Evolutionary conservation across 2,113 vertebrate genomes (phyloP).

Genomic region (Isurus oxyrinchus): DNA sequence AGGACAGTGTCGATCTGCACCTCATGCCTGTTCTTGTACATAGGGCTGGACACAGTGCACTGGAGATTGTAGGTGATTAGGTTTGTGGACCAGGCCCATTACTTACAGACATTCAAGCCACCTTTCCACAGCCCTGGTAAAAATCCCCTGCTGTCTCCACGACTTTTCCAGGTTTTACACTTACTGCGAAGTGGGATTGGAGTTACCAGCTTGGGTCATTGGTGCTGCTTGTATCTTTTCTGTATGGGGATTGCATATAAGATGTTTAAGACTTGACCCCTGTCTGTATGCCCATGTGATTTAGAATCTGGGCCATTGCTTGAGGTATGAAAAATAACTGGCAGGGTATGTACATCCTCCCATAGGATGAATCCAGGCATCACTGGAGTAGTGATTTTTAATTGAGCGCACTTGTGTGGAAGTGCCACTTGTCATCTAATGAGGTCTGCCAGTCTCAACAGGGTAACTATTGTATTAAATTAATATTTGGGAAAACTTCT

Average conservation of each 20-base stretch:
- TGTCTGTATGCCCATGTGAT: not conserved
- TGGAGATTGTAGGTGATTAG: not conserved
- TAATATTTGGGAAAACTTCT: not conserved
- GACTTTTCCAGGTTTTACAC: not conserved
- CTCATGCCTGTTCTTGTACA: not conserved
- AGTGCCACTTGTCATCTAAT: not conserved
- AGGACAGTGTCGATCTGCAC: not conserved
- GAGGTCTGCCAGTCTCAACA: slow-evolving; percentile 22
- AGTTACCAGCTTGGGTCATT: not conserved
- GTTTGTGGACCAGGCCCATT: not conserved
- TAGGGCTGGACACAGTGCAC: not conserved
- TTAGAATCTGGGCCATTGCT: slow-evolving; percentile 23
- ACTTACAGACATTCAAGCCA: not conserved
- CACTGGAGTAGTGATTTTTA: not conserved
- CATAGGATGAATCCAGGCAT: not conserved
- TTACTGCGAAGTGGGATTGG: not conserved
- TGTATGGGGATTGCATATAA: not conserved
- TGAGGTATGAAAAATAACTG: slow-evolving; percentile 7
- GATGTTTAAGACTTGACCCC: not conserved
- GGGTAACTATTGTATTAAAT: not conserved
- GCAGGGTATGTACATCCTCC: not conserved
- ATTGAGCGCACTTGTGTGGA: not conserved
- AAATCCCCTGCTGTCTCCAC: not conserved
- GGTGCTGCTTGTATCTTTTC: not conserved
- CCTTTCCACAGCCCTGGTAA: not conserved